Evolutionary conservation across 2,797 vertebrate genomes (phyloP).

Genomic region (Calcarius lapponicus): DNA sequence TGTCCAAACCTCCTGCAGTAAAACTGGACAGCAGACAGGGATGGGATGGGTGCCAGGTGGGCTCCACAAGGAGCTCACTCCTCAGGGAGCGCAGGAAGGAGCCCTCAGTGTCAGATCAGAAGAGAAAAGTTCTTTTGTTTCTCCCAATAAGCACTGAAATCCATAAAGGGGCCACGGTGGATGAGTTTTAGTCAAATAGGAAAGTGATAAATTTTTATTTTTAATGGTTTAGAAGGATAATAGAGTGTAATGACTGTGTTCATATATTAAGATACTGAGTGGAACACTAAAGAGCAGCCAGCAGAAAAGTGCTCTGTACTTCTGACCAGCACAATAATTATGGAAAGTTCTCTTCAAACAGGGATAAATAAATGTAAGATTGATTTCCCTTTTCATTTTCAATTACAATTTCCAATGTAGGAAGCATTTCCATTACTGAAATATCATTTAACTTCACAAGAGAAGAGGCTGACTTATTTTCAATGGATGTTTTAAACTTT

Average conservation of each 20-base stretch:
- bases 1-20: slow-evolving; percentile 41
- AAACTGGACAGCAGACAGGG: slow-evolving; percentile 21
- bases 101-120: background rate
- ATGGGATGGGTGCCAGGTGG: background rate
- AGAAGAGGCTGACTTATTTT: background rate
- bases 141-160: background rate
- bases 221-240: background rate
- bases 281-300: background rate
- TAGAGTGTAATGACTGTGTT: background rate
- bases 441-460: background rate
- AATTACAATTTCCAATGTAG: background rate
- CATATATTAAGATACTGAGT: background rate
- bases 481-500: background rate
- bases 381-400: background rate
- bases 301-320: background rate
- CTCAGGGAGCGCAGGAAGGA: background rate
- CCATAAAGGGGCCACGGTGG: background rate
- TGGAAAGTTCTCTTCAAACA: background rate
- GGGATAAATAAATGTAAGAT: background rate
- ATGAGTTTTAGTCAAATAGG: background rate
- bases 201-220: background rate
- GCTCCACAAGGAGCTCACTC: background rate
- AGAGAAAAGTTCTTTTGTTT: background rate
- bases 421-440: background rate
- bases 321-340: background rate